Conservation (phyloP, 2,797 vertebrate genomes). For the Scyliorhinus canicula region DNA sequence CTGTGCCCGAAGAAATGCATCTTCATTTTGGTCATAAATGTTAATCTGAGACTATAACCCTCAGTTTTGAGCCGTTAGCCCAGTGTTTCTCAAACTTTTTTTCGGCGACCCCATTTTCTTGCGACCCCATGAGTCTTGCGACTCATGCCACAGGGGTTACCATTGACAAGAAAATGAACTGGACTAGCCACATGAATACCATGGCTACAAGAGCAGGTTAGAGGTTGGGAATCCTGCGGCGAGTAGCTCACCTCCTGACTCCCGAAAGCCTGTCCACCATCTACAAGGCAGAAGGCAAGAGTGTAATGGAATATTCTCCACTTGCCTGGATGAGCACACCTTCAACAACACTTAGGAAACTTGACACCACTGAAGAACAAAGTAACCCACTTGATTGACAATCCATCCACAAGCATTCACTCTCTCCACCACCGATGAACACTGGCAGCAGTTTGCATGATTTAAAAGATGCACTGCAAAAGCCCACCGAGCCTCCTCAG, state of each 20-base stretch:
- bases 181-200: neutral
- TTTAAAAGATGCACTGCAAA: no score
- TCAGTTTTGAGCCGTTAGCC: neutral
- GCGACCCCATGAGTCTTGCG: no score
- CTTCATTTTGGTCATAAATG: neutral
- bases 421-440: neutral
- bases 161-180: neutral
- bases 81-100: no score
- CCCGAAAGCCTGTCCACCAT: neutral
- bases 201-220: neutral
- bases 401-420: neutral
- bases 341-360: neutral
- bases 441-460: no score
- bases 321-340: neutral
- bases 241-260: neutral
- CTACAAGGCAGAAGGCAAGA: neutral
- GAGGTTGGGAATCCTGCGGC: no score
- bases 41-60: neutral
- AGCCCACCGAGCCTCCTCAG: no score
- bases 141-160: no score
- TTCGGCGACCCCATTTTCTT: no score
- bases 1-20: neutral
- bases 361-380: neutral
- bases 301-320: neutral
- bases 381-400: neutral